These are phyloP conservation scores for Gulo gulo DNA, from an alignment of 2,113 vertebrate genomes.

Conservation along the genomic window DNA sequence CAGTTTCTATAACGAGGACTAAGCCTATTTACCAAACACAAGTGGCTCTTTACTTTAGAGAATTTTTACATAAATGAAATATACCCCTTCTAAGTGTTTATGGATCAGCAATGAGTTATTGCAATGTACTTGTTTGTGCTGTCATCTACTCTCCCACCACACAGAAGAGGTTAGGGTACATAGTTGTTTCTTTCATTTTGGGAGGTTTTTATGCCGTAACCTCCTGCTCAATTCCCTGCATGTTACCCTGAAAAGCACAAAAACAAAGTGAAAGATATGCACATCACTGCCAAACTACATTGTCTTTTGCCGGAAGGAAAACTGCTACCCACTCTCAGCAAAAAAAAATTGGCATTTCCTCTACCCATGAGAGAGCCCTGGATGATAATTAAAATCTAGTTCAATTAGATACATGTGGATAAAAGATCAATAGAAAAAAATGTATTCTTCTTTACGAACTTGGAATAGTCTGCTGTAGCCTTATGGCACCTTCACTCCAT, in stretches of 20 bases:
- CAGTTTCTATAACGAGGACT: neutral
- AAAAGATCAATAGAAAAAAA: neutral
- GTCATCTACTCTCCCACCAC: neutral
- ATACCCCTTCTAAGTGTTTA: neutral
- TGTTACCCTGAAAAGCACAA: neutral
- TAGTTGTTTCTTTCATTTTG: neutral
- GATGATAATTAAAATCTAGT: neutral
- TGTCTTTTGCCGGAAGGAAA: neutral
- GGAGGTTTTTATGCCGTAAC: neutral
- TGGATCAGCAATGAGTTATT: neutral
- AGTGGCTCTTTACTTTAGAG: neutral
- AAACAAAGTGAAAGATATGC: neutral
- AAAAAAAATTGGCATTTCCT: neutral
- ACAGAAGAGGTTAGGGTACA: neutral
- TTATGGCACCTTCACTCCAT: neutral
- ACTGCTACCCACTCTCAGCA: neutral
- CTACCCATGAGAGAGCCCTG: neutral
- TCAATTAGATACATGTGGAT: neutral
- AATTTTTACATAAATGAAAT: neutral
- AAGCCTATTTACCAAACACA: neutral
- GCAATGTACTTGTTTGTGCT: neutral
- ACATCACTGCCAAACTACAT: neutral
- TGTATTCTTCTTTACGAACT: neutral
- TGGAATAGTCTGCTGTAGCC: neutral
- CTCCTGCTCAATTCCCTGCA: neutral